Percentiles rank a stretch among this genome's conserved stretches.
Conservation (phyloP, 2,888 invertebrate genomes). For the Apodemia zela region DNA sequence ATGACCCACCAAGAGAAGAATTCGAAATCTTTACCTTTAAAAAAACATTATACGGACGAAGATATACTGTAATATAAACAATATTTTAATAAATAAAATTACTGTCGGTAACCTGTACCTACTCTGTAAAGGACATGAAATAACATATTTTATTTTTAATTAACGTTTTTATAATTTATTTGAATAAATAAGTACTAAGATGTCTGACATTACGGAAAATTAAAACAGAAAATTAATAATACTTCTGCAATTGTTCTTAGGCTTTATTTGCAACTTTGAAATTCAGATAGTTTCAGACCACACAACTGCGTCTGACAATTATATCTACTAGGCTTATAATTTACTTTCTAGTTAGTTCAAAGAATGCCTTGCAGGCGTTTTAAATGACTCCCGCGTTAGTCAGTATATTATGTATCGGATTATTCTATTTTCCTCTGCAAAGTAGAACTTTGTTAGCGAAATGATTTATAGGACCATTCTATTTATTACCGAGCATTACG, state of each 20-base stretch:
- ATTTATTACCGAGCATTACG: conserved; percentile 1
- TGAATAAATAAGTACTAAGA: background rate
- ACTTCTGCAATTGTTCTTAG: too few species aligned
- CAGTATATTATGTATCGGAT: conserved; percentile 31
- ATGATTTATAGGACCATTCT: conserved; percentile 4
- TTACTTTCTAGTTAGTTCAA: conserved; percentile 54
- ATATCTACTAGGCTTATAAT: conserved; percentile 45
- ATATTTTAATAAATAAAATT: too few species aligned
- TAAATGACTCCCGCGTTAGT: conserved; percentile 30
- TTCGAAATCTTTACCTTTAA: too few species aligned
- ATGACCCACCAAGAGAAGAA: too few species aligned
- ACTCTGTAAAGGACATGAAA: too few species aligned
- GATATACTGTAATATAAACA: too few species aligned
- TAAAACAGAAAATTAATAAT: background rate
- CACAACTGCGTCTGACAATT: conserved; percentile 48
- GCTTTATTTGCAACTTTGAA: conserved; percentile 23
- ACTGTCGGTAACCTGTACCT: too few species aligned
- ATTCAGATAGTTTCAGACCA: conserved; percentile 45
- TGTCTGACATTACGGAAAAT: background rate
- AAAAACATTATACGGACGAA: too few species aligned
- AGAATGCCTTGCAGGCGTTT: conserved; percentile 36
- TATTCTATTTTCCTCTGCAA: conserved; percentile 14
- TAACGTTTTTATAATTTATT: too few species aligned
- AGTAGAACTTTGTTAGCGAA: conserved; percentile 6
- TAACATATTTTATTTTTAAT: too few species aligned